Conservation (phyloP, 2,797 vertebrate species). For the Trachops cirrhosus region DNA sequence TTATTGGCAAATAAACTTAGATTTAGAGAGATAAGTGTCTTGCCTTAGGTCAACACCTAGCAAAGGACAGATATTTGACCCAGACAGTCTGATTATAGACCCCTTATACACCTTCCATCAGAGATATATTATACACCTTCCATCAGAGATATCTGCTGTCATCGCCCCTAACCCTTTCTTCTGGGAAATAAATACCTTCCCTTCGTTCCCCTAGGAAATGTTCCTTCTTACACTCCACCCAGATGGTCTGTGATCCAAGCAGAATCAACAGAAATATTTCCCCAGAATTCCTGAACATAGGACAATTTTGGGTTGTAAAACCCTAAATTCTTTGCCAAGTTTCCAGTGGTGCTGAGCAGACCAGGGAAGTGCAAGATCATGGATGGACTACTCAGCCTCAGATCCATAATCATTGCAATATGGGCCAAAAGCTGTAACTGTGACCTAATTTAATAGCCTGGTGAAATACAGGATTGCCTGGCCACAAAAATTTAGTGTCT, state of each 20-base stretch:
- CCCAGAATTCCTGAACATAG: slow-evolving; percentile 21
- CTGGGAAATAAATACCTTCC: background rate
- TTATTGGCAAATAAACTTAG: background rate
- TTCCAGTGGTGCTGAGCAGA: background rate
- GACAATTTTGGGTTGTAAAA: background rate
- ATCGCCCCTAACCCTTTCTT: background rate
- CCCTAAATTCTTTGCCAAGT: background rate
- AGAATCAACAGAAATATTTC: slow-evolving; percentile 5
- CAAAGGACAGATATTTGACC: background rate
- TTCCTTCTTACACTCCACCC: background rate
- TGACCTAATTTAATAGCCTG: background rate
- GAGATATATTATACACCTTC: background rate
- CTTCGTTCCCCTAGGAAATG: slow-evolving; percentile 27
- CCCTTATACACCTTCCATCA: background rate
- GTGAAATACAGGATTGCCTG: background rate
- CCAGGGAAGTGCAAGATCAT: background rate
- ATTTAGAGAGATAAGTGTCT: background rate
- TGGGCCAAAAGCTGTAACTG: background rate
- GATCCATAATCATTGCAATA: background rate
- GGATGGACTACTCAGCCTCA: background rate
- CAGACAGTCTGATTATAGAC: background rate
- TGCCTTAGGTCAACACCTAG: background rate
- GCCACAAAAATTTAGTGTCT: slow-evolving; percentile 22
- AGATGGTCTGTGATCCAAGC: background rate
- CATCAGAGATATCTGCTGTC: background rate